Evolutionary conservation across 2,797 vertebrate species (phyloP).

Genomic region (Harpagifer antarcticus): DNA sequence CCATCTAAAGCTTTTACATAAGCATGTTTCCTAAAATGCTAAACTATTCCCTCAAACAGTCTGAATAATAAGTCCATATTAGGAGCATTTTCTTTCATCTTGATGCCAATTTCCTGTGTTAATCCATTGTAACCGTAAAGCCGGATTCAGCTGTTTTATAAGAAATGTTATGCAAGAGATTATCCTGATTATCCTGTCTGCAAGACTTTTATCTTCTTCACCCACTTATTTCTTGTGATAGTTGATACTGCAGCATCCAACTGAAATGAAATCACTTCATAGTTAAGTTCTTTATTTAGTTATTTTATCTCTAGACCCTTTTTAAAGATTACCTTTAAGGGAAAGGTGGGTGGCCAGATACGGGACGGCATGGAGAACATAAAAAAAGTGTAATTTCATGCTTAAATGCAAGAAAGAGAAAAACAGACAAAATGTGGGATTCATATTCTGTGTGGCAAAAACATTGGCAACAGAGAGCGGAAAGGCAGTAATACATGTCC

Average conservation of each 20-base stretch:
- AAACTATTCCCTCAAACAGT: neutral
- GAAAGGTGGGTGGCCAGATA: slow-evolving; percentile 16
- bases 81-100: slow-evolving; percentile 20
- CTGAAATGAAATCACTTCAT: neutral
- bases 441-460: slow-evolving; percentile 1
- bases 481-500: slow-evolving; percentile 17
- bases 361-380: neutral
- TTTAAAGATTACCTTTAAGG: neutral
- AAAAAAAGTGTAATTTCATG: neutral
- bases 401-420: neutral
- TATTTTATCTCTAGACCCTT: neutral
- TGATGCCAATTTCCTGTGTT: slow-evolving; percentile 2
- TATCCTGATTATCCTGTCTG: neutral
- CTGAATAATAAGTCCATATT: neutral
- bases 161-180: slow-evolving; percentile 14
- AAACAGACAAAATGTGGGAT: slow-evolving; percentile 1
- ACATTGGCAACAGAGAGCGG: slow-evolving; percentile 5
- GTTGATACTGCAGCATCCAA: neutral
- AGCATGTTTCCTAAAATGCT: neutral
- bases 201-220: neutral
- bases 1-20: neutral
- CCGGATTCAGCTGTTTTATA: neutral
- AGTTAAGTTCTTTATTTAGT: neutral
- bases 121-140: neutral
- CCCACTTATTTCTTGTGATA: neutral